Base-by-base conservation (phyloP, 2,113 vertebrate species). In the Xiphias gladius region DNA sequence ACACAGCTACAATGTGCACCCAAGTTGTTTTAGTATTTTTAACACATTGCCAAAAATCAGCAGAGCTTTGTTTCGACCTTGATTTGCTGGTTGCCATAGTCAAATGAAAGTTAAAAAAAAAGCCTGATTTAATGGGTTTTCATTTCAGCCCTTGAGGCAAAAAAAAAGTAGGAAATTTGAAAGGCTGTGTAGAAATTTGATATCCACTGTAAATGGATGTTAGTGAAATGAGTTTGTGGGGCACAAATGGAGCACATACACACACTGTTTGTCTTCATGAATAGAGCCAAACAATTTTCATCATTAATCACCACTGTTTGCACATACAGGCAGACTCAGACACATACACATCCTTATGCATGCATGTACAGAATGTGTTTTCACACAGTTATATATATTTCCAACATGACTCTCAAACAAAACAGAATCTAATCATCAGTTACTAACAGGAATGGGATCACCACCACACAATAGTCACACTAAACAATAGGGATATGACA, bases 401-500 rank as follows among this genome's bases (percentile, higher is more conserved):
- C 19, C 17, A 61, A 24, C 69, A 74, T 57, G 59, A 80, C 55
- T 66, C 39, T 50, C 41, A 73, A 17, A 72, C 63, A 85, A 69
- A 70, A 52, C 1, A 66, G 61, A 63, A 74, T 71, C 67, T 43
- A 88, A 88, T 88, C 79, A 91, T 58, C 26, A 41, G 26, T 63
- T 52, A 69, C 39, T 80, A 73, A 91, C 86, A 85, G 87, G 76
- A 86, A 82, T n/a, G 54, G 48, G 54, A 86, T 86, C 88, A 57
- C 61, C 7, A 0, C 24, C 1, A 11, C 73, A 92, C 91, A 93
- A 93, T 90, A 74, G 88, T 57, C n/a, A 12, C 62, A 2, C 17
- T n/a, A 22, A 83, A 93, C 91, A 90, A 92, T 86, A 30, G 82
- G 87, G 91, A 85, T 69, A 43, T 86, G 90, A 92, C 89, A 85